These are phyloP conservation scores for Suricata suricatta DNA, from an alignment of 2,113 vertebrate genomes.

Conservation along the genomic window DNA sequence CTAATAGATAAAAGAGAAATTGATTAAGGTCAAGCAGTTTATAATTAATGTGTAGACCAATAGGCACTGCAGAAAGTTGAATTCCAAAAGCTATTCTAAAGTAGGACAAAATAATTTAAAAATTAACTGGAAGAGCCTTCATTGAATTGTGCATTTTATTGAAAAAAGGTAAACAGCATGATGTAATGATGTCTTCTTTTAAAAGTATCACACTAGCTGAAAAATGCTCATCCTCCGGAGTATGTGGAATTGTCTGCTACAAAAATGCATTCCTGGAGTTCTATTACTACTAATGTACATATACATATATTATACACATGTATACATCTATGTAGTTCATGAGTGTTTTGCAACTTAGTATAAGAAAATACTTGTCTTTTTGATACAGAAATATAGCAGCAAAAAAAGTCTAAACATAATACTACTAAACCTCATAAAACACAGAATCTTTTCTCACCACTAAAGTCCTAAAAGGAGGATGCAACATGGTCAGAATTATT, in stretches of 20 bases:
- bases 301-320: neutral
- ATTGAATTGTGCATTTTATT: neutral
- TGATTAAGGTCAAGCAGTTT: slow-evolving; percentile 66
- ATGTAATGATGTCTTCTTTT: neutral
- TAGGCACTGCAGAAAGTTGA: slow-evolving; percentile 30
- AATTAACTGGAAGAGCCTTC: neutral
- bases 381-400: neutral
- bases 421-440: slow-evolving; percentile 45
- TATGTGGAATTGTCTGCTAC: neutral
- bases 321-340: neutral
- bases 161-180: neutral
- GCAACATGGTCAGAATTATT: slow-evolving; percentile 35
- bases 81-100: slow-evolving; percentile 35
- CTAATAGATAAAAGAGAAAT: slow-evolving; percentile 59
- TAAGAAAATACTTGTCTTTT: neutral
- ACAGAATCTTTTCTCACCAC: slow-evolving; percentile 38
- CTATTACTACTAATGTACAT: neutral
- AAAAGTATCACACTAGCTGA: neutral
- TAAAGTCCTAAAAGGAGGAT: slow-evolving; percentile 27
- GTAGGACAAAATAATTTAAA: slow-evolving; percentile 51
- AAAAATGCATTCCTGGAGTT: neutral
- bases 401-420: slow-evolving; percentile 20
- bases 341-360: neutral
- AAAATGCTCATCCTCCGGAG: neutral
- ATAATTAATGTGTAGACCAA: slow-evolving; percentile 64